phyloP scores from a whole-genome alignment of 2,113 vertebrate genomes.

The Podarcis cretensis region DNA sequence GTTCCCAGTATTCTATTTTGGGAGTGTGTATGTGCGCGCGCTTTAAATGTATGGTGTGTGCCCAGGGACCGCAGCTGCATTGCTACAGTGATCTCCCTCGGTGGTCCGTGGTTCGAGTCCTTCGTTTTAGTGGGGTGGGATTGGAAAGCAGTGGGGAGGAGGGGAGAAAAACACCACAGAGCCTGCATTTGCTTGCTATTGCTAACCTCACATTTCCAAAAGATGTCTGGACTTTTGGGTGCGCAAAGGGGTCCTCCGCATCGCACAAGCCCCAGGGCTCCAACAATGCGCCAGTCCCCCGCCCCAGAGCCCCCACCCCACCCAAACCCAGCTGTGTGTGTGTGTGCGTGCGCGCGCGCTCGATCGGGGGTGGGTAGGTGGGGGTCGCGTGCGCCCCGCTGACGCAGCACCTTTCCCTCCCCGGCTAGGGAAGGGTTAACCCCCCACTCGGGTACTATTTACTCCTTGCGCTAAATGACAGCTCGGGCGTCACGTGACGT shows the following conservation, averaged over 20 bases:
- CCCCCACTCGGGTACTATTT: conserved; percentile 51
- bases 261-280: too few relatives aligned
- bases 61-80: not conserved
- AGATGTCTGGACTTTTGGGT: too few relatives aligned
- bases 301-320: too few relatives aligned
- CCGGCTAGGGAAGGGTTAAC: not conserved
- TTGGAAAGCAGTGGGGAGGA: not conserved
- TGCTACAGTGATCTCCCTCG: not conserved
- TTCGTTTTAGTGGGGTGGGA: not conserved
- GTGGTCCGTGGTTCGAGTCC: not conserved
- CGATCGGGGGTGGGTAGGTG: too few relatives aligned
- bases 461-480: conserved; percentile 75
- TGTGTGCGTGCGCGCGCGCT: not conserved
- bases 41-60: not conserved
- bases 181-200: too few relatives aligned
- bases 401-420: not conserved
- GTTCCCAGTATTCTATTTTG: too few relatives aligned
- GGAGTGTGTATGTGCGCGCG: too few relatives aligned
- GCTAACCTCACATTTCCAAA: too few relatives aligned
- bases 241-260: too few relatives aligned
- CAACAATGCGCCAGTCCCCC: too few relatives aligned
- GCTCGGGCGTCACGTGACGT: conserved; percentile 72
- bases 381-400: not conserved
- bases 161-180: too few relatives aligned
- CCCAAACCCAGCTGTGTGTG: too few relatives aligned